Conservation (phyloP, 1,140 invertebrate species). For the Camponotus floridanus region DNA sequence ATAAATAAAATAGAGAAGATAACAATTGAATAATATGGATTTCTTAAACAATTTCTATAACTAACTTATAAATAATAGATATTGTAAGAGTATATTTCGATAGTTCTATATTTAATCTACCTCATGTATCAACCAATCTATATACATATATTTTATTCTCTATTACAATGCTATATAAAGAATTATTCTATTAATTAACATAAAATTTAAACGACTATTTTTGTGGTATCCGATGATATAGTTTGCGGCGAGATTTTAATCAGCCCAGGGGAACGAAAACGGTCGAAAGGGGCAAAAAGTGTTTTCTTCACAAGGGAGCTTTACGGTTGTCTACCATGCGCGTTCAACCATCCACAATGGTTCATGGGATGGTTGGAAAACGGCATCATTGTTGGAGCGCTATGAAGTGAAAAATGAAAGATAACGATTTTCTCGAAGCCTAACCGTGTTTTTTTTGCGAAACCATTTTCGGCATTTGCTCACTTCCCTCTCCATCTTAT, state of each 20-base stretch:
- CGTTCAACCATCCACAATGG: conserved; percentile 31
- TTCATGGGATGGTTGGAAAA: conserved; percentile 47
- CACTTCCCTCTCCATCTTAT: background rate
- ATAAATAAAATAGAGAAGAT: too few species aligned
- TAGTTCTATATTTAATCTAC: too few species aligned
- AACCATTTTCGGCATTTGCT: background rate
- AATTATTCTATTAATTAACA: background rate
- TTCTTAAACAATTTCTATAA: too few species aligned
- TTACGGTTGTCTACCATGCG: conserved; percentile 7
- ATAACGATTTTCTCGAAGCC: conserved; percentile 76
- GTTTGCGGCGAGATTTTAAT: background rate
- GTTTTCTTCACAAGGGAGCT: background rate
- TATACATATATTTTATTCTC: background rate
- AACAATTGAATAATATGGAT: too few species aligned
- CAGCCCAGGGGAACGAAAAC: background rate
- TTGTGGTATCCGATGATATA: background rate
- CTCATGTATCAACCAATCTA: too few species aligned
- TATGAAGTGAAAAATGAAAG: conserved; percentile 83
- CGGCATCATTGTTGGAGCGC: conserved; percentile 79
- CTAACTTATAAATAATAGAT: too few species aligned
- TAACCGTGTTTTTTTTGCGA: background rate
- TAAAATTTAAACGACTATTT: background rate
- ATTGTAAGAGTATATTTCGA: too few species aligned
- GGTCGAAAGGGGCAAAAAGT: background rate
- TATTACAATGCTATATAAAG: background rate